Evolutionary conservation across 2,113 vertebrate genomes (phyloP).

Genomic region (Maccullochella peelii): DNA sequence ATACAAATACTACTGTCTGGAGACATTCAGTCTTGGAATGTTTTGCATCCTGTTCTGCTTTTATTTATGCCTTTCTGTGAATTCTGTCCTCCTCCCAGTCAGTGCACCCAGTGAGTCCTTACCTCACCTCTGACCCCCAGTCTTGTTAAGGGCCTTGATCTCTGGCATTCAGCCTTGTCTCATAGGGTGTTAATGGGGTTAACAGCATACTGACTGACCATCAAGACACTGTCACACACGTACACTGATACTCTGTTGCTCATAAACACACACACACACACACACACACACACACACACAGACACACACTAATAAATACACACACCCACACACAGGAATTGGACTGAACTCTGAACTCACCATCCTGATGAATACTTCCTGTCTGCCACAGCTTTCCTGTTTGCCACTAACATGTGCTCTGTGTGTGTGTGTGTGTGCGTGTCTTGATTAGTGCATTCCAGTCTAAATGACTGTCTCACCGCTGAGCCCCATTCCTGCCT

Average conservation of each 20-base stretch:
- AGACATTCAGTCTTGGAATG: slow-evolving; percentile 62
- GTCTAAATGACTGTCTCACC: slow-evolving; percentile 31
- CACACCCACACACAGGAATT: slow-evolving; percentile 37
- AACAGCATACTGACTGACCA: slow-evolving; percentile 38
- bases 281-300: background rate
- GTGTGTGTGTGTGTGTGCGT: slow-evolving; percentile 1
- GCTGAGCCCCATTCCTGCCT: background rate
- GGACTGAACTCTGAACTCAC: slow-evolving; percentile 54
- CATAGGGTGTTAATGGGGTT: slow-evolving; percentile 51
- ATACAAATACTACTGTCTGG: slow-evolving; percentile 49
- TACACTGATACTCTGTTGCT: slow-evolving; percentile 1
- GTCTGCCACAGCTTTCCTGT: slow-evolving; percentile 70
- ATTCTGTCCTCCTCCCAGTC: slow-evolving; percentile 31
- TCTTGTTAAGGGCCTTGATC: slow-evolving; percentile 34
- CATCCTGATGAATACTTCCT: slow-evolving; percentile 70
- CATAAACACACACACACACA: background rate
- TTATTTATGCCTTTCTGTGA: slow-evolving; percentile 41
- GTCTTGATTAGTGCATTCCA: slow-evolving; percentile 48
- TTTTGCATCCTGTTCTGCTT: slow-evolving; percentile 59
- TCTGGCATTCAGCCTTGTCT: slow-evolving; percentile 48
- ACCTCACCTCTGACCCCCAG: slow-evolving; percentile 43
- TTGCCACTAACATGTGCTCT: slow-evolving; percentile 45
- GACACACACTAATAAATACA: background rate
- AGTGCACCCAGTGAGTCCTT: slow-evolving; percentile 12
- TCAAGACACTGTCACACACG: background rate